A percentile compares a stretch with the other conserved stretches of the same genome.
Conservation (phyloP, 2,113 vertebrate genomes). For the Himantopus leucocephalus region DNA sequence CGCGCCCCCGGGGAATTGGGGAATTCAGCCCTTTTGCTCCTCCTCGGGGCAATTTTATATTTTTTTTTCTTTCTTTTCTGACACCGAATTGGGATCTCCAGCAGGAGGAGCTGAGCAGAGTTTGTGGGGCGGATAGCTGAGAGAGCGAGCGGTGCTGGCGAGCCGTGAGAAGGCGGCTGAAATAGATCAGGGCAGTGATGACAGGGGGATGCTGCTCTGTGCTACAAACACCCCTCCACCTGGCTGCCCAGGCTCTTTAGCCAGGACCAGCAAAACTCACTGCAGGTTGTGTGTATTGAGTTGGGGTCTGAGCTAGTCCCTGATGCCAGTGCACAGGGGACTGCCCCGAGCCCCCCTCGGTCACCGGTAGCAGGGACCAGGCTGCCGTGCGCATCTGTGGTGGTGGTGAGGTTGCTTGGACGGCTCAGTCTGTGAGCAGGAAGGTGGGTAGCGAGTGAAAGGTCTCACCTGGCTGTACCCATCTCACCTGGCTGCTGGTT, state of each 20-base stretch:
- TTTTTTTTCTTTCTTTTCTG: not conserved
- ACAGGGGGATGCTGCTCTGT: not conserved
- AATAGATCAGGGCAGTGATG: accelerated
- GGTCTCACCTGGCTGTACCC: not conserved
- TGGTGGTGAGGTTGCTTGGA: not conserved
- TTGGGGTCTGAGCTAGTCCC: not conserved
- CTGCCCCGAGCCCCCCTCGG: accelerated
- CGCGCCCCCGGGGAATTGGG: not conserved
- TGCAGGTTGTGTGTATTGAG: not conserved
- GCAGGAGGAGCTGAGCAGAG: not conserved
- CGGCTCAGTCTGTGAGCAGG: not conserved
- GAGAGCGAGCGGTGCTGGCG: not conserved
- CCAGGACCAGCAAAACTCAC: not conserved
- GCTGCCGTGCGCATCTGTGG: not conserved
- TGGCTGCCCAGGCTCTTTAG: too few relatives aligned
- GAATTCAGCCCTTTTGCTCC: not conserved
- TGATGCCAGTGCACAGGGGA: not conserved
- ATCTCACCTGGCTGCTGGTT: conserved; percentile 24
- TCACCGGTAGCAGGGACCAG: not conserved
- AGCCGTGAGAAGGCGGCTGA: not conserved
- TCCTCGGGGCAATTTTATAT: not conserved
- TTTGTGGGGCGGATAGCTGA: not conserved
- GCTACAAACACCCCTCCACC: not conserved
- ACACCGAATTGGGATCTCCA: accelerated
- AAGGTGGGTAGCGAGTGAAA: not conserved